Evolutionary conservation across 2,113 vertebrate species (phyloP).

Genomic region (Pachycephala philippinensis): DNA sequence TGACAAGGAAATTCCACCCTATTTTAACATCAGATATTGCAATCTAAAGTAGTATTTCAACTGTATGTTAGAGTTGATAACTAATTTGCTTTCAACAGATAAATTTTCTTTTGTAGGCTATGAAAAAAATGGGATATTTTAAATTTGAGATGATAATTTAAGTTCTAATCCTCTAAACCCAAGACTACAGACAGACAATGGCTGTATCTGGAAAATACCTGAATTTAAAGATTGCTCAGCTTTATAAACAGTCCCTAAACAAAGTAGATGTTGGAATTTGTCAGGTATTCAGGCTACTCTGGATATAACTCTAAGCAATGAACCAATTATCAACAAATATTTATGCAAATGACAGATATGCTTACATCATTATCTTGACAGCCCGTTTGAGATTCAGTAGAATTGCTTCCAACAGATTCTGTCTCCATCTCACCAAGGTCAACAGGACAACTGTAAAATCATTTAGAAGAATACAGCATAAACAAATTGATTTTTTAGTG

Average conservation of each 20-base stretch:
- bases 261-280: neutral
- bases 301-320: neutral
- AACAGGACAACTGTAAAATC: slow-evolving; percentile 75
- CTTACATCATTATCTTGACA: slow-evolving; percentile 68
- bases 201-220: neutral
- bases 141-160: neutral
- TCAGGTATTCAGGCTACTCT: neutral
- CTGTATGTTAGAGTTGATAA: neutral
- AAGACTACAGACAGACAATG: neutral
- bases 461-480: neutral
- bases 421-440: slow-evolving; percentile 89
- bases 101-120: neutral
- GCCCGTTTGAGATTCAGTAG: slow-evolving; percentile 63
- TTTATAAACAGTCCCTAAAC: neutral
- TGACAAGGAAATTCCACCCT: neutral
- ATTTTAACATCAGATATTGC: neutral
- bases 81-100: neutral
- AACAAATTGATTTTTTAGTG: neutral
- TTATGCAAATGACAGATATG: neutral
- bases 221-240: neutral
- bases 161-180: neutral
- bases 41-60: neutral
- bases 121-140: neutral
- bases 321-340: neutral
- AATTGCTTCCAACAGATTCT: slow-evolving; percentile 75